Evolutionary conservation across 2,797 vertebrate species (phyloP), one percentile per base, ranked within the genome.

Genomic region (Onychomys arenicola): DNA sequence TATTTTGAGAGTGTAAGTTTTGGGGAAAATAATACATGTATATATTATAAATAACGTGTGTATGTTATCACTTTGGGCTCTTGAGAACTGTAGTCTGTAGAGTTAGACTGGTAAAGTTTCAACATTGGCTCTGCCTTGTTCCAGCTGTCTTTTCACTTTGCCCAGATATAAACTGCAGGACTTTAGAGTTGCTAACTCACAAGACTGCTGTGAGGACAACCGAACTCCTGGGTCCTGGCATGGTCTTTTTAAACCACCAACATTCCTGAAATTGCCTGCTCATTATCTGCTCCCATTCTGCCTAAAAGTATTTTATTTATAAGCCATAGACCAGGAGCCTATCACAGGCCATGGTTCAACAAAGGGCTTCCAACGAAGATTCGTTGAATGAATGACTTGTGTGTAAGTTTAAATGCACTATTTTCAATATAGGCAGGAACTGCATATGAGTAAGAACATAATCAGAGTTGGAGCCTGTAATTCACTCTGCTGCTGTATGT

Each of bases 351-450:
- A 37, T 27, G 1, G 29, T n/a, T 95, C 55, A 52, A 23, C 21
- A 69, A 43, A 57, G n/a, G 32, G 14, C 3, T 63, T 21, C 34
- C 19, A 90, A 67, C 65, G 65, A 65, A 94, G 73, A 55, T 34
- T 83, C 49, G 61, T 6, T 59, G 52, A 71, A 46, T 95, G 19
- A 83, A 75, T 92, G 78, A 73, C 25, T 69, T 27, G 77, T 90
- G 95, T 25, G 81, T 95, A 95, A 69, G 75, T 97, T 96, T 96
- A 97, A 97, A 91, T 81, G 92, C 23, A 0, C 61, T 97, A 85
- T 96, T 96, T 97, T 91, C 89, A 91, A 29, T 2, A 32, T 78
- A 96, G 96, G 90, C 78, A 94, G 97, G 89, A 98, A 57, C 89
- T 94, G 73, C 82, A 0, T 52, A 89, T 37, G 57, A 97, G 92